A percentile compares a stretch with the other conserved stretches of the same genome.
Evolutionary conservation across 2,888 invertebrate genomes (phyloP).

Genomic region (Melangyna quadrimaculata): DNA sequence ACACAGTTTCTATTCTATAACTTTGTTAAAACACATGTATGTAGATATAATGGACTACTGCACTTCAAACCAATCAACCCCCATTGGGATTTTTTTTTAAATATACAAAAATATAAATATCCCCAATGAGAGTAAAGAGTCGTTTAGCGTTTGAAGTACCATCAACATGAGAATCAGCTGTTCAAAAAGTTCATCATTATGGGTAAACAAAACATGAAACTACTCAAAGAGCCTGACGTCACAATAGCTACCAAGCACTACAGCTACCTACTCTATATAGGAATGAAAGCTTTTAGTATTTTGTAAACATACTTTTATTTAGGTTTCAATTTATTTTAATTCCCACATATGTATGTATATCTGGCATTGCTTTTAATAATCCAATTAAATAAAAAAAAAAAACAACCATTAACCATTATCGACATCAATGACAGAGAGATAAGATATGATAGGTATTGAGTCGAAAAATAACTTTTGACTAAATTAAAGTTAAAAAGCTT

Average conservation of each 20-base stretch:
- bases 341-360: no score
- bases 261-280: no score
- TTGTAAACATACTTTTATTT: background rate
- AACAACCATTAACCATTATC: background rate
- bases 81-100: no score
- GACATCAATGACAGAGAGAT: background rate
- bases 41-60: background rate
- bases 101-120: no score
- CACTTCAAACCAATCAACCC: no score
- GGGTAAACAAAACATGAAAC: background rate
- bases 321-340: background rate
- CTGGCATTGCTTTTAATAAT: slow-evolving; percentile 3
- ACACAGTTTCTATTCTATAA: background rate
- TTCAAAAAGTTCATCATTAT: background rate
- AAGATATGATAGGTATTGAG: no score
- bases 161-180: background rate
- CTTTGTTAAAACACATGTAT: background rate
- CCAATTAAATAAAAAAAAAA: background rate
- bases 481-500: no score
- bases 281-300: slow-evolving; percentile 11
- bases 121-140: no score
- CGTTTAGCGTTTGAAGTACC: background rate
- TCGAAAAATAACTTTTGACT: background rate
- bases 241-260: background rate
- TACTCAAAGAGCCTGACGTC: background rate